These are phyloP conservation scores for Dendronephthya gigantea DNA, from an alignment of 64 coral and sea anemone species.

Conservation along the genomic window DNA sequence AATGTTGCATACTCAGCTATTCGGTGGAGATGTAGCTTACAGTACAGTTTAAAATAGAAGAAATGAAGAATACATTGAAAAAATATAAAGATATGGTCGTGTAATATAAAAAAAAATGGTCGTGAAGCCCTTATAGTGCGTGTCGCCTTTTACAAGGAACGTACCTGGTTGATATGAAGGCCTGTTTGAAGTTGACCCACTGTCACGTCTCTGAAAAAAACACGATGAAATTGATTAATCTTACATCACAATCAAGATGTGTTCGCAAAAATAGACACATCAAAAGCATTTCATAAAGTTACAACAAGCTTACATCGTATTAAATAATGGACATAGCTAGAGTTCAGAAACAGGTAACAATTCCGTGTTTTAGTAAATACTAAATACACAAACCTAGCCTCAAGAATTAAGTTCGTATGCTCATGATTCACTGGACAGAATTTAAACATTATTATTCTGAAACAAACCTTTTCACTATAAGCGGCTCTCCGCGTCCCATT, in stretches of 20 bases:
- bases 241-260: not conserved
- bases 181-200: not conserved
- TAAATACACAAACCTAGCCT: too few species aligned
- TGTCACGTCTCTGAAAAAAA: not conserved
- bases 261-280: not conserved
- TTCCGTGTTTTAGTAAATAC: too few species aligned
- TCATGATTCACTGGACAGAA: too few species aligned
- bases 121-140: too few species aligned
- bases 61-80: too few species aligned
- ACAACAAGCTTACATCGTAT: not conserved
- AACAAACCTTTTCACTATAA: constrained; percentile 8
- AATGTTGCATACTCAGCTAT: not conserved
- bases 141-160: not conserved
- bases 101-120: too few species aligned
- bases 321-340: too few species aligned
- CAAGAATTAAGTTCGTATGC: too few species aligned
- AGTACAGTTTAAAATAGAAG: too few species aligned
- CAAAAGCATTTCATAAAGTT: not conserved
- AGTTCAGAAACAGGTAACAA: too few species aligned
- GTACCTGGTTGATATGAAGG: not conserved
- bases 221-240: not conserved
- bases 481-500: not conserved
- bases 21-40: not conserved
- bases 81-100: too few species aligned
- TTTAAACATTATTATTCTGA: too few species aligned